Percentiles rank a stretch among this genome's conserved stretches.
Conservation (phyloP, 2,888 invertebrate genomes). For the Germaria angustata region DNA sequence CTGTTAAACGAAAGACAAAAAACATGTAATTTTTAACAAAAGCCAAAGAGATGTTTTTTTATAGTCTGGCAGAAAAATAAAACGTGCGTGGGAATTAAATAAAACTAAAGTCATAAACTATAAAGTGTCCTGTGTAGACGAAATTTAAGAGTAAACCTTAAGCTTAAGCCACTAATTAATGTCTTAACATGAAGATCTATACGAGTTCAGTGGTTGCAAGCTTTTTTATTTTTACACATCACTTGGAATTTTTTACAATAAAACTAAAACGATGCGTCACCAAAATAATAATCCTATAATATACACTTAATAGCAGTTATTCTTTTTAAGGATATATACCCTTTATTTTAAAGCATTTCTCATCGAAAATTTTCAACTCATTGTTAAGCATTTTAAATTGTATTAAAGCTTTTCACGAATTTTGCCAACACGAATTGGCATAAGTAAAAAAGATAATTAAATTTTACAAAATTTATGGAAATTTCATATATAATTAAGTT, state of each 20-base stretch:
- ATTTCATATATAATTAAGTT: constrained; percentile 58
- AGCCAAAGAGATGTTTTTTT: background rate
- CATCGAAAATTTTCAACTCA: background rate
- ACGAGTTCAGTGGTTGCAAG: constrained; percentile 8
- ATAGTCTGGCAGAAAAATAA: constrained; percentile 1
- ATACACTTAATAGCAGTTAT: too few species aligned
- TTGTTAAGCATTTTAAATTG: background rate
- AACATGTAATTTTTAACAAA: constrained; percentile 5
- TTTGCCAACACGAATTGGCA: constrained; percentile 37
- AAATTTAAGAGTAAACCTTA: constrained; percentile 1
- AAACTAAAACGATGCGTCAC: background rate
- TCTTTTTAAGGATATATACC: too few species aligned
- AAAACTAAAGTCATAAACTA: constrained; percentile 44
- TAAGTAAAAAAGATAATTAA: constrained; percentile 4
- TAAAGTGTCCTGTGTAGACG: constrained; percentile 34
- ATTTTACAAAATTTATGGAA: constrained; percentile 61
- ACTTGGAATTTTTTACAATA: background rate
- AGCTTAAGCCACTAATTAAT: constrained; percentile 44
- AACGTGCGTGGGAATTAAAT: constrained; percentile 61
- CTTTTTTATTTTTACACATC: background rate
- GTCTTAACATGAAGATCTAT: constrained; percentile 35
- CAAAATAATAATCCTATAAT: background rate
- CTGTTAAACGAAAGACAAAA: background rate
- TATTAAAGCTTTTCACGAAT: constrained; percentile 37
- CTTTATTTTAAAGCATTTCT: too few species aligned